phyloP scores from a whole-genome alignment of 1,140 invertebrate genomes.

The Neotoxoptera formosana region DNA sequence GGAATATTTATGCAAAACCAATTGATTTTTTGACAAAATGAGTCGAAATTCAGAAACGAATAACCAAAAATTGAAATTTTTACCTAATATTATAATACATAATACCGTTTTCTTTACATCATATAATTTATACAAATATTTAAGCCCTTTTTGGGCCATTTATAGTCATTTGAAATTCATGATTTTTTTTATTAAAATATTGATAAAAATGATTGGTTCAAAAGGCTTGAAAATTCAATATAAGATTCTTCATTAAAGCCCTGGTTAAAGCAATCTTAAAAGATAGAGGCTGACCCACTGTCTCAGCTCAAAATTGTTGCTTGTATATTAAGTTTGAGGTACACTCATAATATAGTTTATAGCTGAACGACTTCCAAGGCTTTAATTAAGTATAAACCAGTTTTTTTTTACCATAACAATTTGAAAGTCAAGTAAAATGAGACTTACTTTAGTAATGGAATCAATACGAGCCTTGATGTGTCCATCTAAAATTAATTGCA shows the following conservation, averaged over 20 bases:
- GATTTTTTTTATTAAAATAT: neutral
- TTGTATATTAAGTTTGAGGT: neutral
- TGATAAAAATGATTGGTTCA: neutral
- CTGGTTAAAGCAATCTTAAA: neutral
- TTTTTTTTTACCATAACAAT: neutral
- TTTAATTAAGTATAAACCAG: neutral
- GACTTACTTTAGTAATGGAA: constrained; percentile 86
- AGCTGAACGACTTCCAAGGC: neutral
- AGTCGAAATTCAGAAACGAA: neutral
- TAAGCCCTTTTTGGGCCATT: no score
- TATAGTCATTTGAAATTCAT: no score
- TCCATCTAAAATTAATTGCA: constrained; percentile 95
- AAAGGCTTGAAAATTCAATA: neutral
- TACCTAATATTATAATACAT: neutral
- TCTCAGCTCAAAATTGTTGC: neutral
- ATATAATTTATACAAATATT: no score
- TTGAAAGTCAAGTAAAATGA: neutral
- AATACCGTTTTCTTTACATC: no score
- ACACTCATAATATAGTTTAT: neutral
- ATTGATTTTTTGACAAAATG: neutral
- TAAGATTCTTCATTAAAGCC: neutral
- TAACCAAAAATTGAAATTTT: neutral
- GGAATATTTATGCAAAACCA: no score
- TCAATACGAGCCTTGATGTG: constrained; percentile 98
- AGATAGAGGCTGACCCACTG: neutral